These are phyloP conservation scores for Sinonovacula constricta DNA, from an alignment of 1,140 invertebrate species.

Conservation along the genomic window DNA sequence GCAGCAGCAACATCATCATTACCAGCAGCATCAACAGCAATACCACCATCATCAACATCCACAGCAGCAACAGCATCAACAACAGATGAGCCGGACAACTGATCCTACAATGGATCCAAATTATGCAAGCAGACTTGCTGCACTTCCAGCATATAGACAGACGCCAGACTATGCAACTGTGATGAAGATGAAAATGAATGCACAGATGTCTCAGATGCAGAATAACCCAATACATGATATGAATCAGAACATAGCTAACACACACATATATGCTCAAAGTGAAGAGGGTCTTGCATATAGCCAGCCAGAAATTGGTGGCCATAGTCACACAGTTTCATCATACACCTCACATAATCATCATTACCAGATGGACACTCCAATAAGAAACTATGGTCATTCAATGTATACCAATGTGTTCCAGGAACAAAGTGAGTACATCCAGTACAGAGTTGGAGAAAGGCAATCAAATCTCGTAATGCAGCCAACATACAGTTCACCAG, in stretches of 20 bases:
- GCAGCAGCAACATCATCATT: conserved; percentile 51
- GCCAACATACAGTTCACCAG: conserved; percentile 79
- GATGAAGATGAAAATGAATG: conserved; percentile 82
- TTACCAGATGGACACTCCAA: conserved; percentile 36
- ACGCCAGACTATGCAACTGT: conserved; percentile 97
- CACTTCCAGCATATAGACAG: conserved; percentile 92
- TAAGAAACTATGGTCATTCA: conserved; percentile 61
- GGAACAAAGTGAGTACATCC: conserved; percentile 56
- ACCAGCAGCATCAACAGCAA: conserved; percentile 54
- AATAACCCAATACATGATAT: conserved; percentile 49
- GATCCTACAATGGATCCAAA: conserved; percentile 53
- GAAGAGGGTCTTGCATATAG: conserved; percentile 67
- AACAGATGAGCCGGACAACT: conserved; percentile 1
- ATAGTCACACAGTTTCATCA: background rate
- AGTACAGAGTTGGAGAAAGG: conserved; percentile 57
- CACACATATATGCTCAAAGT: conserved; percentile 65
- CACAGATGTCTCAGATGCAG: conserved; percentile 57
- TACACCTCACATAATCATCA: conserved; percentile 6
- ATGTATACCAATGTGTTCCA: conserved; percentile 65
- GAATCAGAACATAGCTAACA: conserved; percentile 62
- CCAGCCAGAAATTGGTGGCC: conserved; percentile 69
- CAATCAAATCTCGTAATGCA: conserved; percentile 72
- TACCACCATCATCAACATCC: background rate
- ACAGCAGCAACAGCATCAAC: conserved; percentile 11
- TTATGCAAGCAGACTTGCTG: conserved; percentile 79